Evolutionary conservation across 1,140 invertebrate species (phyloP).

Genomic region (Drosophila willistoni): DNA sequence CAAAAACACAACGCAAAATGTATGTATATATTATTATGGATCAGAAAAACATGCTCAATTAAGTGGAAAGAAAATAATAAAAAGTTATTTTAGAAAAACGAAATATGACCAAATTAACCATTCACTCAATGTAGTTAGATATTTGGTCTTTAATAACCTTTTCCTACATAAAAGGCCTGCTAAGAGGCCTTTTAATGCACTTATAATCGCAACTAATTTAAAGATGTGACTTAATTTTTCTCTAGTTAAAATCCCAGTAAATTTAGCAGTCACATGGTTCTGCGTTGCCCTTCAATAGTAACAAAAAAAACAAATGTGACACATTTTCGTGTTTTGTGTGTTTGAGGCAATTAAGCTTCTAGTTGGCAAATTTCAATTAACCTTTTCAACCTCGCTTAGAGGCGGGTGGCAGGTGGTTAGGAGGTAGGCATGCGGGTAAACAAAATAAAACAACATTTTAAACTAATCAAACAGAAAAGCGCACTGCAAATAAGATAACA

Average conservation of each 20-base stretch:
- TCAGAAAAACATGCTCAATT: too few species aligned
- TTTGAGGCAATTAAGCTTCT: conserved; percentile 19
- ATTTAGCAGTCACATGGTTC: conserved; percentile 29
- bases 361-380: conserved; percentile 62
- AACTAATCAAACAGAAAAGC: conserved; percentile 41
- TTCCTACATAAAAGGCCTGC: too few species aligned
- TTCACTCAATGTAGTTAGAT: too few species aligned
- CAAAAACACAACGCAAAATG: too few species aligned
- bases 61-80: too few species aligned
- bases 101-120: too few species aligned
- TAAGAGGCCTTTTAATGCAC: too few species aligned
- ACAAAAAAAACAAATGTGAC: not conserved
- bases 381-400: conserved; percentile 50
- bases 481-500: conserved; percentile 67
- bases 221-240: not conserved
- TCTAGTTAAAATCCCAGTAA: not conserved
- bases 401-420: conserved; percentile 38
- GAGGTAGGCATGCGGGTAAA: conserved; percentile 51
- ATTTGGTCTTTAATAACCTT: too few species aligned
- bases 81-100: too few species aligned
- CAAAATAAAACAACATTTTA: conserved; percentile 44
- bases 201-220: not conserved
- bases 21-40: too few species aligned
- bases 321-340: not conserved
- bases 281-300: not conserved